Base-by-base conservation (phyloP, 2,888 invertebrate species). In the Pachydiplax longipennis region DNA sequence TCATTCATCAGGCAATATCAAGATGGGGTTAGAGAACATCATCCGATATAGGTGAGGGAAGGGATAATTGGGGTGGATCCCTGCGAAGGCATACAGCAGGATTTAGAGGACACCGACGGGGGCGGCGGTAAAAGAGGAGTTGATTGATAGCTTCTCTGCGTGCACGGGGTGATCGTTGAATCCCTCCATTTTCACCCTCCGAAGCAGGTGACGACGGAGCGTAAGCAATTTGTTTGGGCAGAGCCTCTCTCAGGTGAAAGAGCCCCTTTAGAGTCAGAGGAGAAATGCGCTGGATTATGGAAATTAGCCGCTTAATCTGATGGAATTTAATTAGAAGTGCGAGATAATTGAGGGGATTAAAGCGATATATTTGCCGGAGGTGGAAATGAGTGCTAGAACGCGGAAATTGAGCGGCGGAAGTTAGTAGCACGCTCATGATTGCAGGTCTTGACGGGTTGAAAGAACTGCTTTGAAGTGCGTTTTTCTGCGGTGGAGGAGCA, bases 151-250 rank as follows among this genome's bases (percentile, higher is more conserved):
- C 73, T 12, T 73, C 73, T 4, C 31, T 65, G 65, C 61, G 61
- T 61, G 65, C 25, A n/a, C 65, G 73, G 13, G 73, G 31, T 73
- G 73, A 73, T 31, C 73, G 31, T 31, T 73, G 25, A 73, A 73
- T 73, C 73, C 73, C 73, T 73, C 31, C 31, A 22, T 15, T 22
- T n/a, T 48, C 48, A 15, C 4, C 18, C 83, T 31, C 13, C 58
- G 83, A 18, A 61, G 83, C 83, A 87, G 87, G 87, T 87, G 87
- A 87, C 87, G 87, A 87, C 65, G 37, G 87, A 37, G 35, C 58
- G 83, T 83, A 58, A 83, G 61, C 87, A 87, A 87, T 87, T 87
- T 87, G 87, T 87, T 87, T 40, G n/a, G 61, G 61, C 58, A 83
- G 83, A 31, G 48, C 35, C 80, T 22, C 58, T 53, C 37, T 65